These are phyloP conservation scores for Mustela nigripes DNA, from an alignment of 2,113 vertebrate genomes.

Conservation along the genomic window DNA sequence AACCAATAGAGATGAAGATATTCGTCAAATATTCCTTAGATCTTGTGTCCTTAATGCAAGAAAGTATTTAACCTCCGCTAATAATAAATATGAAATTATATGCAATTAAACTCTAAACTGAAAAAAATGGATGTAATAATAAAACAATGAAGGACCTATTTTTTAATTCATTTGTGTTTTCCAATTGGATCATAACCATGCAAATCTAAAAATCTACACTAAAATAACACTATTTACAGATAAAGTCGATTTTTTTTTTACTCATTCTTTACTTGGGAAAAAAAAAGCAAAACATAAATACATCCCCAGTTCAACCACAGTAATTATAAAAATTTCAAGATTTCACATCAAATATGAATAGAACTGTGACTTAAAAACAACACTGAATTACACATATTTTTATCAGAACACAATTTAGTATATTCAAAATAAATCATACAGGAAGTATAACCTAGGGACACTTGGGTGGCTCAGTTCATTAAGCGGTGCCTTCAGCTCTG, in stretches of 20 bases:
- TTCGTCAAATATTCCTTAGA: not conserved
- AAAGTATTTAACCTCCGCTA: not conserved
- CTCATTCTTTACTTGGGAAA: not conserved
- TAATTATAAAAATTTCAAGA: not conserved
- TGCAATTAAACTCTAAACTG: not conserved
- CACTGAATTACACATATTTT: not conserved
- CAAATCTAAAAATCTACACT: not conserved
- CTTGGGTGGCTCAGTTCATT: too few species aligned
- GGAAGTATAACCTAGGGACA: not conserved
- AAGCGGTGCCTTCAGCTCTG: too few species aligned
- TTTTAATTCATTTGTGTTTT: not conserved
- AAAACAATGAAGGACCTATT: not conserved
- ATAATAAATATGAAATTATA: not conserved
- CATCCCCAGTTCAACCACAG: not conserved
- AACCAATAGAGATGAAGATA: not conserved
- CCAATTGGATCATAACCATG: not conserved
- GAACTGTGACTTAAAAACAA: not conserved
- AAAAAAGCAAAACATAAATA: not conserved
- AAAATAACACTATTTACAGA: not conserved
- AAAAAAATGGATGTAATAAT: not conserved
- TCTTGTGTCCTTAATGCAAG: not conserved
- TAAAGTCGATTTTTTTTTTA: not conserved
- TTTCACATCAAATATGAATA: not conserved
- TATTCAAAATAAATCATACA: not conserved
- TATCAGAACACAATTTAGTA: not conserved